phyloP scores from a whole-genome alignment of 2,888 invertebrate species.

The Apodemia mormo region DNA sequence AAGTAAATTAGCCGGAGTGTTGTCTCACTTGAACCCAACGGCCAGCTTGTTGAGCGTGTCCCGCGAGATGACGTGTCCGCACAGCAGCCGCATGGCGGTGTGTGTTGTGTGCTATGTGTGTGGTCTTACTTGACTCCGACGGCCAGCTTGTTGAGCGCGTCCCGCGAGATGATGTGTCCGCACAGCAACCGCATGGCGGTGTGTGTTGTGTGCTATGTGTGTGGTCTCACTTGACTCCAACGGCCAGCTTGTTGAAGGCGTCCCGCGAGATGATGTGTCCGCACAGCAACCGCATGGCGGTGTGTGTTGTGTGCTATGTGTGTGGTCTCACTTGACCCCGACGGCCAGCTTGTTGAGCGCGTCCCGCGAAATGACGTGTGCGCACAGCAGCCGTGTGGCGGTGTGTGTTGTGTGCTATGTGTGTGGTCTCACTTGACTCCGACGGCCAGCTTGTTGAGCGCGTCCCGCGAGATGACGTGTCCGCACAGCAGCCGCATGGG shows the following conservation, averaged over 20 bases:
- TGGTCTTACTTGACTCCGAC: conserved; percentile 89
- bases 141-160: conserved; percentile 97
- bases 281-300: conserved; percentile 88
- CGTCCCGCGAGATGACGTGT: conserved; percentile 98
- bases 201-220: conserved; percentile 96
- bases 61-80: conserved; percentile 98
- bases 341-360: conserved; percentile 97
- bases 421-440: conserved; percentile 87
- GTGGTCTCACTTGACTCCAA: conserved; percentile 88
- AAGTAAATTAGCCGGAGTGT: too few relatives aligned
- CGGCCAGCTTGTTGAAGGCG: conserved; percentile 96
- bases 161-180: conserved; percentile 98
- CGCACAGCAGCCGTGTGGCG: not conserved
- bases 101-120: conserved; percentile 93
- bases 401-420: not conserved
- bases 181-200: conserved; percentile 97
- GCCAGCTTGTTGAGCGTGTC: conserved; percentile 98
- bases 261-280: conserved; percentile 99
- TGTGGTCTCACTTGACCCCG: conserved; percentile 87
- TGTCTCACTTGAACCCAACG: conserved; percentile 90
- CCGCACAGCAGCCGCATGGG: conserved; percentile 98
- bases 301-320: not conserved
- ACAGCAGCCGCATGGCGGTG: conserved; percentile 97
- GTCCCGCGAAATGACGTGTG: conserved; percentile 85
- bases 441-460: conserved; percentile 95